These are phyloP conservation scores for Microcaecilia unicolor DNA, from an alignment of 2,797 vertebrate genomes.

Conservation along the genomic window DNA sequence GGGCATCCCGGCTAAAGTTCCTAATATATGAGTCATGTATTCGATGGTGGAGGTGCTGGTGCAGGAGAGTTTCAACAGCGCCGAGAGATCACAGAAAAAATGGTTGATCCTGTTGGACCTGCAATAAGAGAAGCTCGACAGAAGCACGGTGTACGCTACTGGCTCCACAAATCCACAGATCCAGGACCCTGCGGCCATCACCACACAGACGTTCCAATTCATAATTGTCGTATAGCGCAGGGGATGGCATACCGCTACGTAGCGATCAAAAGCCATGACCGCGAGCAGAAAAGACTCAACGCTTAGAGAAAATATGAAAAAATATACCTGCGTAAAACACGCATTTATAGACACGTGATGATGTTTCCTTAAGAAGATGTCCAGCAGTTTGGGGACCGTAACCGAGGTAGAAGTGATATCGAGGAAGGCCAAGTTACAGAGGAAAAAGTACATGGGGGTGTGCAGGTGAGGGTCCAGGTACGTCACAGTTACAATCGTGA, in stretches of 20 bases:
- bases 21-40: slow-evolving; percentile 22
- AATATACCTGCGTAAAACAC: slow-evolving; percentile 21
- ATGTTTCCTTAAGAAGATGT: slow-evolving; percentile 10
- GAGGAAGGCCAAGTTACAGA: slow-evolving; percentile 24
- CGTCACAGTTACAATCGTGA: slow-evolving; percentile 18
- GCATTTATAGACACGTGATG: slow-evolving; percentile 19
- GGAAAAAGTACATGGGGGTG: slow-evolving; percentile 31
- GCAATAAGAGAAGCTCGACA: slow-evolving; percentile 27
- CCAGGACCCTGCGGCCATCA: slow-evolving; percentile 22
- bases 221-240: slow-evolving; percentile 19
- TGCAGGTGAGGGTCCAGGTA: slow-evolving; percentile 16
- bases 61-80: slow-evolving; percentile 25
- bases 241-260: slow-evolving; percentile 25
- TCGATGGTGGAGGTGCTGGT: slow-evolving; percentile 13
- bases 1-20: slow-evolving; percentile 17
- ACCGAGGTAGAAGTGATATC: slow-evolving; percentile 23
- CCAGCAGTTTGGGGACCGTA: slow-evolving; percentile 21
- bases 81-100: slow-evolving; percentile 29
- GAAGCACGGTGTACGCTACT: slow-evolving; percentile 19
- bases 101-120: slow-evolving; percentile 14
- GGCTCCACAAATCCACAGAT: slow-evolving; percentile 19
- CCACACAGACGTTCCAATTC: slow-evolving; percentile 11
- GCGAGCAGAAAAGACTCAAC: slow-evolving; percentile 31
- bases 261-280: slow-evolving; percentile 30
- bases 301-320: slow-evolving; percentile 23